These are phyloP conservation scores for Siderastrea radians DNA, from an alignment of 92 coral and sea anemone species.

Conservation along the genomic window DNA sequence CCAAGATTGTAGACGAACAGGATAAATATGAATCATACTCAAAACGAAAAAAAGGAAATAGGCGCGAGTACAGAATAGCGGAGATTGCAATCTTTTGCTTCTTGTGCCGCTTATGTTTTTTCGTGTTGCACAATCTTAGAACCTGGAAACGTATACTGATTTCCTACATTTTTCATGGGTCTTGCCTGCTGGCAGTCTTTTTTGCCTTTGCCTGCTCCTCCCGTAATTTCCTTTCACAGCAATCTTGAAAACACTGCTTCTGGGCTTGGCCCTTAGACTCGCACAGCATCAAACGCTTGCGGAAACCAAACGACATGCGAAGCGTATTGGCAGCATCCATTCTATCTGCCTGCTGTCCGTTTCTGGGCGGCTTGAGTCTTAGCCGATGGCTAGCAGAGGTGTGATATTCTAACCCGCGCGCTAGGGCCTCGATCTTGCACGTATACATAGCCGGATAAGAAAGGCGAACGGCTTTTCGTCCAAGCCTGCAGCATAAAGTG, in stretches of 20 bases:
- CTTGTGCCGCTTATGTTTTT: neutral
- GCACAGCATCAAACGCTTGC: slow-evolving; percentile 63
- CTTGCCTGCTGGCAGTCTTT: neutral
- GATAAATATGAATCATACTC: neutral
- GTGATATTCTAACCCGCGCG: slow-evolving; percentile 68
- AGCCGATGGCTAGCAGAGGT: slow-evolving; percentile 73
- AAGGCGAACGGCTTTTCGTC: slow-evolving; percentile 77
- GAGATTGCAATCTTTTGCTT: neutral
- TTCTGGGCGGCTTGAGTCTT: slow-evolving; percentile 12
- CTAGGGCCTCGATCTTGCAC: slow-evolving; percentile 71
- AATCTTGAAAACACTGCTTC: slow-evolving; percentile 63
- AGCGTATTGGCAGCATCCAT: slow-evolving; percentile 40
- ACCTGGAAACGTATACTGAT: neutral
- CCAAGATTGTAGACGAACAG: neutral
- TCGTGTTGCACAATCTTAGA: too few species aligned
- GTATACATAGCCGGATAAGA: slow-evolving; percentile 60
- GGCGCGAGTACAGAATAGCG: too few species aligned
- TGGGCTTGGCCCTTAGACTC: neutral
- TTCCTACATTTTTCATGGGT: neutral
- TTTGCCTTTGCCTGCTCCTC: slow-evolving; percentile 23
- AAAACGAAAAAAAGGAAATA: neutral
- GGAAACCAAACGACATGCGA: slow-evolving; percentile 54
- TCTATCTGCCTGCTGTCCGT: slow-evolving; percentile 6
- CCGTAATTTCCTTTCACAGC: slow-evolving; percentile 43
- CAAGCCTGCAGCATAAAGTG: slow-evolving; percentile 66